A percentile compares a stretch with the other conserved stretches of the same genome.
Evolutionary conservation across 2,113 vertebrate species (phyloP).

Genomic region (Neodon shergylaensis): DNA sequence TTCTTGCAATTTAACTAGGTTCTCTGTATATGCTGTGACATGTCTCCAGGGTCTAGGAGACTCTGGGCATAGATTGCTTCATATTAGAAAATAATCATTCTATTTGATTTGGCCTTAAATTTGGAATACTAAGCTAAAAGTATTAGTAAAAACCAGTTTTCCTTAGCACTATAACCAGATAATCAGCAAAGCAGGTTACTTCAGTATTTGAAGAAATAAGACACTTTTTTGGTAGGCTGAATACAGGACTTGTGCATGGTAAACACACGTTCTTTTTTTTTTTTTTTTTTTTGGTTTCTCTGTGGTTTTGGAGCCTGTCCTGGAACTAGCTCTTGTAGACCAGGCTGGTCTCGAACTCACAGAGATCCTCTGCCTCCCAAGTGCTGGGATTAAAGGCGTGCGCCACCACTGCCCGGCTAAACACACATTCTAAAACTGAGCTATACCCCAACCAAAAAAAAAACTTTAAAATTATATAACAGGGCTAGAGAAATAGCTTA

Average conservation of each 20-base stretch:
- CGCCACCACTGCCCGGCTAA: too few species aligned
- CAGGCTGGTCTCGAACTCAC: too few species aligned
- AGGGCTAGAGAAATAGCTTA: neutral
- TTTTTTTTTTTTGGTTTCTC: too few species aligned
- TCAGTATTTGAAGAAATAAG: constrained; percentile 24
- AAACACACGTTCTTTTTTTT: neutral
- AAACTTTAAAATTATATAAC: neutral
- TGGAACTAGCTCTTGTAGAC: too few species aligned
- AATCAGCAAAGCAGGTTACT: neutral
- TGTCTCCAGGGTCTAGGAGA: neutral
- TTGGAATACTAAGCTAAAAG: neutral
- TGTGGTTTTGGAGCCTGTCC: too few species aligned
- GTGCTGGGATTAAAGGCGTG: too few species aligned
- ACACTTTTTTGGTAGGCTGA: neutral
- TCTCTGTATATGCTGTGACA: neutral
- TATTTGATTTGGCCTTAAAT: neutral
- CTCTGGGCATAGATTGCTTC: neutral
- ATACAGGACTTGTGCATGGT: neutral
- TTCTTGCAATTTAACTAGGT: neutral
- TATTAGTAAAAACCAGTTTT: neutral
- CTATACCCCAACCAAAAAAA: neutral
- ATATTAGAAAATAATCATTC: neutral
- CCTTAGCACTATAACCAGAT: neutral
- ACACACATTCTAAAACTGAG: neutral
- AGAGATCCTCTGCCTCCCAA: too few species aligned